Base-by-base conservation (phyloP, 2,113 vertebrate species). In the Heterocephalus glaber region DNA sequence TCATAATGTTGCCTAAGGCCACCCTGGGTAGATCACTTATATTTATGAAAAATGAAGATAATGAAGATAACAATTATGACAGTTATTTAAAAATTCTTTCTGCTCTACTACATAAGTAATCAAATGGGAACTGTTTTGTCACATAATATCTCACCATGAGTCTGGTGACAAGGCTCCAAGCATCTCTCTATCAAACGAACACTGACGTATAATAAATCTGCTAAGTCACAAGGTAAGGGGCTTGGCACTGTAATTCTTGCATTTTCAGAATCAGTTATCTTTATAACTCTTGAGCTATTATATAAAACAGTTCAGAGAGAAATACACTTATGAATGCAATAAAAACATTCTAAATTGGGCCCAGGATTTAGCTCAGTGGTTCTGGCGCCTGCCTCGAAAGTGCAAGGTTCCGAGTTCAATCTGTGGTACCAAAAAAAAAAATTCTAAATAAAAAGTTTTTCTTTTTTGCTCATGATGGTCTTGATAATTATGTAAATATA, bases 61-160 rank as follows among this genome's bases (percentile, higher is more conserved):
- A 89, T 87, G 4, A 91, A 88, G n/a, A 85, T 19, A 84, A 82
- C 47, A 79, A 68, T 80, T 61, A 56, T 14, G 28, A 66, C 12
- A 81, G 35, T 41, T 79, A 82, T 61, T 72, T 89, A 17, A 93
- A 83, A 94, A 66, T 89, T 68, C 6, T 89, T 83, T 38, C 47
- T 68, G 5, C 2, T 86, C 8, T 92, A 79, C 88, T 82, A 79
- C 17, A 60, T 41, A 61, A 56, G 86, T 93, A 95, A 56, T 33
- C 24, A 91, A 93, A 86, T 58, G 3, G 2, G 9, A 56, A 89
- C 89, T 10, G 0, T 44, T 63, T 79, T 77, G 13, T 86, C 38
- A 94, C 14, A n/a, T 86, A 47, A 72, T 54, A 83, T 49, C 85
- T 52, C 19, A 58, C 65, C 24, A 66, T 24, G 9, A 58, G 17